These are phyloP conservation scores for Metopia argyrocephala DNA, from an alignment of 2,888 invertebrate species.

Conservation along the genomic window DNA sequence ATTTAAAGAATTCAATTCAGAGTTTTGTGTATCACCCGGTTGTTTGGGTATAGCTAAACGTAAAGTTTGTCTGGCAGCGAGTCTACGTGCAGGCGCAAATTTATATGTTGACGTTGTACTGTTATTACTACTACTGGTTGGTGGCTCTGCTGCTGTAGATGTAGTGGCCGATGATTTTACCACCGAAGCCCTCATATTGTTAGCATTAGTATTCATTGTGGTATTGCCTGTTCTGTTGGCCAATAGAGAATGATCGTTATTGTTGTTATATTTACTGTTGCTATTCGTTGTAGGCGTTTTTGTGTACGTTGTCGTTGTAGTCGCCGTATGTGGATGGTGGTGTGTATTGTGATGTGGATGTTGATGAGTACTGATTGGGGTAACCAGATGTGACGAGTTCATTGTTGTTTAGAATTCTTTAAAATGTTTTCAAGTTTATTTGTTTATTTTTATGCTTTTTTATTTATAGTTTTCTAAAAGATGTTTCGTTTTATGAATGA, in stretches of 20 bases:
- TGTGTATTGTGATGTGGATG: slow-evolving; percentile 36
- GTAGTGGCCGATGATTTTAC: slow-evolving; percentile 51
- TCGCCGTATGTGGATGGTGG: slow-evolving; percentile 35
- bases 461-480: neutral
- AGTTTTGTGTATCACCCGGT: slow-evolving; percentile 71
- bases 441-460: slow-evolving; percentile 14
- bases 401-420: slow-evolving; percentile 56
- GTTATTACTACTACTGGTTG: neutral
- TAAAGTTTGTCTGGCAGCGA: slow-evolving; percentile 77
- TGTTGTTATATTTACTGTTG: slow-evolving; percentile 29
- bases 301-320: slow-evolving; percentile 36
- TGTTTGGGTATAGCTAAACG: slow-evolving; percentile 77
- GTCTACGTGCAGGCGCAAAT: slow-evolving; percentile 78
- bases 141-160: slow-evolving; percentile 25
- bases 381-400: slow-evolving; percentile 72
- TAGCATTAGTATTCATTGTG: slow-evolving; percentile 18
- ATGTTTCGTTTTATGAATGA: slow-evolving; percentile 44
- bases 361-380: slow-evolving; percentile 55
- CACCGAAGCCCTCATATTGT: slow-evolving; percentile 56
- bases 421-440: too few species aligned
- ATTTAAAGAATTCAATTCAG: slow-evolving; percentile 53
- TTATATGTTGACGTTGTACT: slow-evolving; percentile 65
- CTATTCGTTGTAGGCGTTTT: slow-evolving; percentile 39
- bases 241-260: slow-evolving; percentile 32
- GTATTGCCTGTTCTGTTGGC: slow-evolving; percentile 28